Evolutionary conservation across 53 echinoderm and acorn worm genomes (phyloP), one percentile per base, ranked within the genome.

Genomic region (Mesocentrotus franciscanus): DNA sequence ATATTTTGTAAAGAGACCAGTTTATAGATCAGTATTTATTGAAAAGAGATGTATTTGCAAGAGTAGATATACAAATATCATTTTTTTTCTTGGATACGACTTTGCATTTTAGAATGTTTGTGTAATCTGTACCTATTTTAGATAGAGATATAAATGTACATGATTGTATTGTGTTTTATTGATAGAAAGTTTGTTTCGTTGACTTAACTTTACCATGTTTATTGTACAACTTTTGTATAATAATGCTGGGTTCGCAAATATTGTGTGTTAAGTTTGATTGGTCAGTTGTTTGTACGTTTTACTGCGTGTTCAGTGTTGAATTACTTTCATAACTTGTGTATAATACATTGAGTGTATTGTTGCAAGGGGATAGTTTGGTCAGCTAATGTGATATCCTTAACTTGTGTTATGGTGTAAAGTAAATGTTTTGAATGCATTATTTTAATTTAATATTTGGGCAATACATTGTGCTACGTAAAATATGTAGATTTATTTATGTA

Each of bases 1-100:
- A 92, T 92, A 92, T 92, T 92, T 92, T 92, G 91, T 91, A 91
- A 91, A 91, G 91, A 64, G 91, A 66, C 91, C 66, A 91, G 39
- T 39, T 62, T 68, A 90, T 91, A 64, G 91, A 61, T 61, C 66
- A 66, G 61, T 91, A 91, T 91, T 91, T 91, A 91, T 91, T 91
- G 61, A 91, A 9, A 90, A n/a, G 14, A 85, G 2, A 17, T 64
- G 66, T 91, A 64, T 91, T 58, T 57, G 58, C 29, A 27, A 87
- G 58, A 58, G 11, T 58, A 87, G 87, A 27, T 84, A 49, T 12
- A 74, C 74, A 74, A 74, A 74, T 30, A 10, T 74, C 12, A 22
- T 81, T 36, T 13, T 64, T 39, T 39, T 81, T 36, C 81, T 15
- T 36, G 22, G 12, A 81, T 42, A 39, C 42, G 4, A 39, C 36